Evolutionary conservation across 2,113 vertebrate genomes (phyloP), one percentile per base, ranked within the genome.

Genomic region (Excalfactoria chinensis): DNA sequence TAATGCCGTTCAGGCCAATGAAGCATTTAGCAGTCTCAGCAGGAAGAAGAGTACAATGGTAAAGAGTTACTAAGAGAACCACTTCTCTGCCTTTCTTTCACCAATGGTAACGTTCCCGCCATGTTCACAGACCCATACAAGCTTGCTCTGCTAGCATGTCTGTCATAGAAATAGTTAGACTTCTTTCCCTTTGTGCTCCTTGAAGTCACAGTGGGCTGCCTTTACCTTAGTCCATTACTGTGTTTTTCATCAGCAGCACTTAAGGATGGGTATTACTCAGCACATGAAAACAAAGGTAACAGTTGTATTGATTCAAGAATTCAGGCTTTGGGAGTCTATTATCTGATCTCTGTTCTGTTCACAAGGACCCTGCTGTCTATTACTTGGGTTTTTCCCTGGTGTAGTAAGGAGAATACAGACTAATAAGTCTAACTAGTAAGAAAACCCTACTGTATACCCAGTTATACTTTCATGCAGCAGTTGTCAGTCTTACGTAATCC

Each of bases 1-100:
- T 95, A 84, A 75, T 72, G 40, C 53, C 40, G 15, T 79, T 90
- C 73, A 90, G 70, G 70, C 62, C 88, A 86, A 77, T 69, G 68
- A 81, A 91, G 80, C 81, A 86, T 81, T 91, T 86, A 78, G 59
- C 73, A 82, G 28, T 49, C 95, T 0, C 92, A 93, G 88, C 88
- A 90, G 79, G 72, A 89, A 73, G 69, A 93, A 91, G 53, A 84
- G 18, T 64, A 88, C 92, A 91, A 88, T 23, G 48, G 76, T 74
- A 64, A 89, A 83, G 37, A 77, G 91, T 85, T 92, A 88, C 51
- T 77, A 84, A 73, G 84, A 91, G 48, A 86, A 88, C 30, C 1
- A 28, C 70, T 90, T 81, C 21, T 70, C 44, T 6, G 4, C 41
- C 41, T 81, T 94, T 88, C 69, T 88, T 84, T 86, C 78, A 69